phyloP scores from a whole-genome alignment of 2,113 vertebrate genomes.

The Aythya baeri region DNA sequence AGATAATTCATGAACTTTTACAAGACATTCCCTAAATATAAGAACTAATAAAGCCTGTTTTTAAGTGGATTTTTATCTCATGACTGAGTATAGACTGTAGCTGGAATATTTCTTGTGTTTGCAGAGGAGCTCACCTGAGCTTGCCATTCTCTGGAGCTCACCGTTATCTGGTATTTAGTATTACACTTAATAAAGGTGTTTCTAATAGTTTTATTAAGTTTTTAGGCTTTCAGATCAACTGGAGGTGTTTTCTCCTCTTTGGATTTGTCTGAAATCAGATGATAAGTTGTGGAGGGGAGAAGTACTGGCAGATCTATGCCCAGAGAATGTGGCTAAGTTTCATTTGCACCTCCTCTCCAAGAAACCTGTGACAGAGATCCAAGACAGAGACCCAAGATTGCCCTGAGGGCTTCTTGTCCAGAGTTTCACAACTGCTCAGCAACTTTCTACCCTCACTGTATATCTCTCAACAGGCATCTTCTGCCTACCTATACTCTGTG shows the following conservation, averaged over 20 bases:
- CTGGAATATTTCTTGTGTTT: background rate
- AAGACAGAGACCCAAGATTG: background rate
- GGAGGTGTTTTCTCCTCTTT: background rate
- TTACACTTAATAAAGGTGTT: background rate
- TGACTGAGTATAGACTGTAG: background rate
- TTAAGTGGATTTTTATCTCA: background rate
- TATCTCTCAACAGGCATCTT: background rate
- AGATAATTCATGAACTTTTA: background rate
- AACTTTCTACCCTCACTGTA: background rate
- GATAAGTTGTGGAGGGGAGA: background rate
- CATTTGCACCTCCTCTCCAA: background rate
- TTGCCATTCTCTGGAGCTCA: background rate
- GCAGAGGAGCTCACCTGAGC: background rate
- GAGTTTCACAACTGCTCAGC: background rate
- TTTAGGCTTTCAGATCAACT: background rate
- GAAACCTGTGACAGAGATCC: accelerated
- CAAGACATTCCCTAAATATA: background rate
- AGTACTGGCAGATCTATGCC: background rate
- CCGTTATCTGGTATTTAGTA: background rate
- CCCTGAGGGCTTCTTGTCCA: background rate
- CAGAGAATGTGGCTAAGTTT: background rate
- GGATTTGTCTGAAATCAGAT: background rate
- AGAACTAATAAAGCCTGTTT: background rate
- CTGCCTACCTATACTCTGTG: background rate
- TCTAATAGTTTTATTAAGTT: background rate